A percentile compares a stretch with the other conserved stretches of the same genome.
Evolutionary conservation across 2,797 vertebrate genomes (phyloP).

Genomic region (Setipinna tenuifilis): DNA sequence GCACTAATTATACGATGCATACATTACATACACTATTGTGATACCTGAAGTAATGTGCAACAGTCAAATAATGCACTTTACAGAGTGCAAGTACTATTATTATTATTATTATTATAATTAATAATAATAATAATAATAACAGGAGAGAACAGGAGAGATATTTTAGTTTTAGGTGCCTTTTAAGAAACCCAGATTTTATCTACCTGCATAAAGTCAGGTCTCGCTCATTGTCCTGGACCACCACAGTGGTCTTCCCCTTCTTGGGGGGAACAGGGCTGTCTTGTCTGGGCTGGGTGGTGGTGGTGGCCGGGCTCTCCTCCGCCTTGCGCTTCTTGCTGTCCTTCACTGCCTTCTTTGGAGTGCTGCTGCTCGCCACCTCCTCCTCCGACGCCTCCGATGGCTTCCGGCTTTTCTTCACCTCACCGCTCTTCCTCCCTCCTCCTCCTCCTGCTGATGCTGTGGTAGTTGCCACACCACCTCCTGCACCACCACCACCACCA

Average conservation of each 20-base stretch:
- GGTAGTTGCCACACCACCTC: no score
- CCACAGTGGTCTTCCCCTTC: constrained; percentile 69
- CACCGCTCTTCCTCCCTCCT: constrained; percentile 70
- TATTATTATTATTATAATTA: no score
- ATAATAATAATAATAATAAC: no score
- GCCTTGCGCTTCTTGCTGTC: constrained; percentile 82
- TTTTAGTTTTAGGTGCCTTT: no score
- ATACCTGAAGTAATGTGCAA: not conserved
- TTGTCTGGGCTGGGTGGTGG: constrained; percentile 68
- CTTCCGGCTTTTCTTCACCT: constrained; percentile 83
- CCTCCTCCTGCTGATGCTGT: constrained; percentile 56
- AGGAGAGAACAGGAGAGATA: no score
- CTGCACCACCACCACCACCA: no score
- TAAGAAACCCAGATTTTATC: not conserved
- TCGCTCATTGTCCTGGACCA: constrained; percentile 76
- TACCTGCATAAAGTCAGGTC: constrained; percentile 86
- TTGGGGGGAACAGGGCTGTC: constrained; percentile 73
- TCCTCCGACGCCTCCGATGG: constrained; percentile 82
- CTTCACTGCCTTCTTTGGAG: constrained; percentile 78
- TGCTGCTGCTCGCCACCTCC: constrained; percentile 75
- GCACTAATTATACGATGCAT: not conserved
- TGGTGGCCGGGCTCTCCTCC: constrained; percentile 73
- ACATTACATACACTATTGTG: not conserved
- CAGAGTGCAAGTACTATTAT: no score
- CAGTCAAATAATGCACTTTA: not conserved